These are phyloP conservation scores for Indicator indicator DNA, from an alignment of 2,113 vertebrate species.

Conservation along the genomic window DNA sequence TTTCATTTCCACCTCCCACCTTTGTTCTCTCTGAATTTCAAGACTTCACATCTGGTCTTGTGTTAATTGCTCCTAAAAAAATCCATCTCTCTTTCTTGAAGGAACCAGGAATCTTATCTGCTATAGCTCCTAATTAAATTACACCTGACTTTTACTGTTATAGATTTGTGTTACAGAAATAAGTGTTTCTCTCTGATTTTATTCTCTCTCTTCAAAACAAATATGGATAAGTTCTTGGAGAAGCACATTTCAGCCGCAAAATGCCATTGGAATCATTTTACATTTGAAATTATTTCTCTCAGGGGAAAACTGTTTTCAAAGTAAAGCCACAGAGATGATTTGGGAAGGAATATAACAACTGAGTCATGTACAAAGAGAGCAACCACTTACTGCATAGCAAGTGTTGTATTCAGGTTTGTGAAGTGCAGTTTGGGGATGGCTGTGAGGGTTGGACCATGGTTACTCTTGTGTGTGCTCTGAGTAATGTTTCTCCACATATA, in stretches of 20 bases:
- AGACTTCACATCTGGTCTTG: conserved; percentile 41
- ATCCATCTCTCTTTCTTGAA: neutral
- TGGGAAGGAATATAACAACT: neutral
- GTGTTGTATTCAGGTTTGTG: neutral
- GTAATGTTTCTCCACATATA: neutral
- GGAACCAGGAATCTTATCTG: conserved; percentile 31
- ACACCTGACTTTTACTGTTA: conserved; percentile 19
- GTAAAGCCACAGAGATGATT: neutral
- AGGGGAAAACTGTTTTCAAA: neutral
- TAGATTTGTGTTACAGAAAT: neutral
- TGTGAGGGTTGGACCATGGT: neutral
- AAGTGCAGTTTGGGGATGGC: neutral
- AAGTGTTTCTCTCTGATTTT: conserved; percentile 23
- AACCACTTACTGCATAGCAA: neutral
- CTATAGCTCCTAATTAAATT: conserved; percentile 59
- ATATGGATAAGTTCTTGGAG: neutral
- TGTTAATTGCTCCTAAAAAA: conserved; percentile 43
- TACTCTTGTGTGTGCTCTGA: neutral
- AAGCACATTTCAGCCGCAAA: neutral
- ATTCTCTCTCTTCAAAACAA: neutral
- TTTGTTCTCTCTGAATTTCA: conserved; percentile 32
- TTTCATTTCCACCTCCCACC: neutral
- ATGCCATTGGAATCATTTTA: neutral
- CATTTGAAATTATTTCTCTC: neutral
- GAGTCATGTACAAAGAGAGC: neutral